phyloP scores from a whole-genome alignment of 2,113 vertebrate genomes.

The Leptobrachium ailaonicum region DNA sequence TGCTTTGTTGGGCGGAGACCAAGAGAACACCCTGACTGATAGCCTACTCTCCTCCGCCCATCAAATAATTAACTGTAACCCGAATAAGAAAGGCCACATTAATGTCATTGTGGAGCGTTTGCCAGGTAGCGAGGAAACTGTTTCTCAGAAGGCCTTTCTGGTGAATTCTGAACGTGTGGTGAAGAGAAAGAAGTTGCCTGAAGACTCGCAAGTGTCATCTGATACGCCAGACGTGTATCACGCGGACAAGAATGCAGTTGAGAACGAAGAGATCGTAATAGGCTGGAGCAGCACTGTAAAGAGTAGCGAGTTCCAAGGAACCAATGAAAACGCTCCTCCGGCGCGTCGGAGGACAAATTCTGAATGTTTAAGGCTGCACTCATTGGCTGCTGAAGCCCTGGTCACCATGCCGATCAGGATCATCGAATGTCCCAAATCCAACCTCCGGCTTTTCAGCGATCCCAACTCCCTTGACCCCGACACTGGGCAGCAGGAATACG shows the following conservation, averaged over 20 bases:
- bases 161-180: conserved; percentile 70
- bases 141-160: conserved; percentile 77
- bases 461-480: conserved; percentile 61
- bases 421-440: conserved; percentile 72
- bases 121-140: conserved; percentile 81
- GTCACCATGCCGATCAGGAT: conserved; percentile 92
- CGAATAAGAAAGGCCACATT: conserved; percentile 85
- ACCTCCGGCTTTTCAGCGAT: conserved; percentile 61
- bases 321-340: conserved; percentile 87
- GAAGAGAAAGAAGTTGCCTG: conserved; percentile 62
- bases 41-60: conserved; percentile 93
- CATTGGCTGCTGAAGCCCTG: conserved; percentile 90
- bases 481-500: conserved; percentile 65
- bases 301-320: conserved; percentile 50
- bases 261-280: conserved; percentile 72
- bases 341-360: conserved; percentile 90
- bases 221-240: conserved; percentile 55
- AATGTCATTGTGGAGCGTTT: conserved; percentile 98
- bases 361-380: conserved; percentile 90
- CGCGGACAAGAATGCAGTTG: conserved; percentile 58
- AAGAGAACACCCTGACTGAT: conserved; percentile 70
- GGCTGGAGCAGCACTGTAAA: conserved; percentile 68
- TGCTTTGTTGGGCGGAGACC: conserved; percentile 71
- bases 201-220: conserved; percentile 54
- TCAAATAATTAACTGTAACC: conserved; percentile 91